These are phyloP conservation scores for Nyctereutes procyonoides DNA, from an alignment of 2,113 vertebrate species.

Conservation along the genomic window DNA sequence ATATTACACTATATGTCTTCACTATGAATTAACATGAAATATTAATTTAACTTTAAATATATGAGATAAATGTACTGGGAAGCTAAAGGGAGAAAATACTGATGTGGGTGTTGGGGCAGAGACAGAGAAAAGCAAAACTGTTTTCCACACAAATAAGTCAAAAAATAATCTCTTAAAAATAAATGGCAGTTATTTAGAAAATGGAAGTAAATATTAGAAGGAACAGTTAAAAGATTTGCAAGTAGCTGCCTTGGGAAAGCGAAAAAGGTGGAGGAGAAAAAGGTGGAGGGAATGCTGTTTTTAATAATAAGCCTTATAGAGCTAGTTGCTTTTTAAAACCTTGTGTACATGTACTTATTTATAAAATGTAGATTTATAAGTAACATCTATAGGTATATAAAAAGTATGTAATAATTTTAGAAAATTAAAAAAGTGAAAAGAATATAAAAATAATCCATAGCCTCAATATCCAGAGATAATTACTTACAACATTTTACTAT, in stretches of 20 bases:
- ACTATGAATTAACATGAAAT: neutral
- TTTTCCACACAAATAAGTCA: neutral
- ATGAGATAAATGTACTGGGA: neutral
- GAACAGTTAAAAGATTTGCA: neutral
- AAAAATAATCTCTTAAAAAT: neutral
- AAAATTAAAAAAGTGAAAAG: constrained; percentile 19
- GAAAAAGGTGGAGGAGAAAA: neutral
- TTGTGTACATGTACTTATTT: neutral
- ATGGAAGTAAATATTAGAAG: neutral
- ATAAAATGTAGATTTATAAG: neutral
- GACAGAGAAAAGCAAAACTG: neutral
- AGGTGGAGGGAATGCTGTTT: neutral
- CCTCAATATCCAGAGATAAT: neutral
- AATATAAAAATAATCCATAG: neutral
- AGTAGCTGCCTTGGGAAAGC: neutral
- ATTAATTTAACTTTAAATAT: neutral
- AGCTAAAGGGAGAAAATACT: neutral
- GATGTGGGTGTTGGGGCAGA: neutral
- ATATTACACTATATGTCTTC: neutral
- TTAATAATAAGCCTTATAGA: neutral
- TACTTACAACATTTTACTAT: constrained; percentile 44
- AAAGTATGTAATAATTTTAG: neutral
- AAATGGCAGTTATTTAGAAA: neutral
- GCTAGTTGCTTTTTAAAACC: neutral
- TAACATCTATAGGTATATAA: neutral